Evolutionary conservation across 1,140 invertebrate genomes (phyloP).

Genomic region (Leptinotarsa texana): DNA sequence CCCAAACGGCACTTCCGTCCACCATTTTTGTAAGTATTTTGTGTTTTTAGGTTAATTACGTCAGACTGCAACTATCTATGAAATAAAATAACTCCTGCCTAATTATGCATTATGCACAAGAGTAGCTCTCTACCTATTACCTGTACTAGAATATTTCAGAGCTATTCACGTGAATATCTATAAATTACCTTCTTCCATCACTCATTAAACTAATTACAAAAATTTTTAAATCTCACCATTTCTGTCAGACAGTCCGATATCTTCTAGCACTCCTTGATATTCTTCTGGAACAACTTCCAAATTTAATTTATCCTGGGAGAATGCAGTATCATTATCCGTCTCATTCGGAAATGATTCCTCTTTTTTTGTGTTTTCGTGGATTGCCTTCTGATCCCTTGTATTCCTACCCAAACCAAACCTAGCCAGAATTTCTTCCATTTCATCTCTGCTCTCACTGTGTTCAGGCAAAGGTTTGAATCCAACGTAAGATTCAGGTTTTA

Average conservation of each 20-base stretch:
- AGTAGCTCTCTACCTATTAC: too few relatives aligned
- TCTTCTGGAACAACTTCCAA: constrained; percentile 58
- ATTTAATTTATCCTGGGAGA: constrained; percentile 34
- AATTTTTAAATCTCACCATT: not conserved
- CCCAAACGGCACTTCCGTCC: too few relatives aligned
- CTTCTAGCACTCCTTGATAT: constrained; percentile 59
- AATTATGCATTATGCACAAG: too few relatives aligned
- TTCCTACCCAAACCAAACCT: constrained; percentile 60
- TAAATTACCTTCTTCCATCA: not conserved
- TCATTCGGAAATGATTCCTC: not conserved
- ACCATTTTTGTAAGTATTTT: too few relatives aligned
- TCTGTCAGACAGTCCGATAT: constrained; percentile 56
- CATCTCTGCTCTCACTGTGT: constrained; percentile 55
- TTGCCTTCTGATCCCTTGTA: constrained; percentile 35
- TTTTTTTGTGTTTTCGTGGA: constrained; percentile 13
- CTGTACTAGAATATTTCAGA: too few relatives aligned
- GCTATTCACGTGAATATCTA: not conserved
- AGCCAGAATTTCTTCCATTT: constrained; percentile 63
- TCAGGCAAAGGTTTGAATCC: constrained; percentile 65
- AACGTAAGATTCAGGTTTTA: constrained; percentile 58
- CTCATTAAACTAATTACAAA: not conserved
- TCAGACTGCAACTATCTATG: too few relatives aligned
- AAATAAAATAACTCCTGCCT: too few relatives aligned
- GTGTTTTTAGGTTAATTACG: too few relatives aligned
- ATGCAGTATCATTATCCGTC: not conserved